Base-by-base conservation (phyloP, 2,797 vertebrate species). In the Sebastes hopkinsi region DNA sequence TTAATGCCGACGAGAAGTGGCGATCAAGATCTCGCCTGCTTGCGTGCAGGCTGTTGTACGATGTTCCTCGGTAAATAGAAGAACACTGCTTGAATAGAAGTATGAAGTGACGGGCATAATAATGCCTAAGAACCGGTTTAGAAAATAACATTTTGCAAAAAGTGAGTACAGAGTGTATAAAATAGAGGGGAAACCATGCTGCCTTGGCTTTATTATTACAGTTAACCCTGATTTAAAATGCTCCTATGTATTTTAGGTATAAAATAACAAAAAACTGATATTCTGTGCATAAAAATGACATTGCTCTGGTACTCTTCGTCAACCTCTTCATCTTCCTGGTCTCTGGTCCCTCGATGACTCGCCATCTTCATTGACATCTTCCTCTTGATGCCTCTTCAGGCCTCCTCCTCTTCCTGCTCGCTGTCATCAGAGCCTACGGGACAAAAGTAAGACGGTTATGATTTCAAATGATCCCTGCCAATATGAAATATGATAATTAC, bases 371-470 rank as follows among this genome's bases (percentile, higher is more conserved):
- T 36, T 8, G 13, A 72, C 46, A 54, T 93, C 90, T 30, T 89
- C 89, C 56, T 83, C 77, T 14, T 87, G 80, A 22, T 85, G 3
- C 81, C 82, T 6, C 81, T 88, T 81, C 88, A 95, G 58, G 86
- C 90, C 25, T 92, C 92, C 79, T 93, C 93, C 75, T 94, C 94
- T 64, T 94, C 95, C 82, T 93, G 92, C 36, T 96, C 95, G 8
- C 94, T 95, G 85, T 96, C 94, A 34, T 94, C 95, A 3, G 95
- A 95, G 30, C 92, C 96, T 96, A 29, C 27, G 13, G 71, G 52
- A 79, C 23, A 78, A 58, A 84, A 67, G 22, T 2, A 36, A 73
- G 14, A 32, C 3, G 0, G 23, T 25, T 77, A 23, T 52, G 4
- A 16, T 62, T 71, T 76, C 18, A 75, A 66, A 54, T 18, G 36